Evolutionary conservation across 2,797 vertebrate genomes (phyloP).

Genomic region (Pangasius macronema): DNA sequence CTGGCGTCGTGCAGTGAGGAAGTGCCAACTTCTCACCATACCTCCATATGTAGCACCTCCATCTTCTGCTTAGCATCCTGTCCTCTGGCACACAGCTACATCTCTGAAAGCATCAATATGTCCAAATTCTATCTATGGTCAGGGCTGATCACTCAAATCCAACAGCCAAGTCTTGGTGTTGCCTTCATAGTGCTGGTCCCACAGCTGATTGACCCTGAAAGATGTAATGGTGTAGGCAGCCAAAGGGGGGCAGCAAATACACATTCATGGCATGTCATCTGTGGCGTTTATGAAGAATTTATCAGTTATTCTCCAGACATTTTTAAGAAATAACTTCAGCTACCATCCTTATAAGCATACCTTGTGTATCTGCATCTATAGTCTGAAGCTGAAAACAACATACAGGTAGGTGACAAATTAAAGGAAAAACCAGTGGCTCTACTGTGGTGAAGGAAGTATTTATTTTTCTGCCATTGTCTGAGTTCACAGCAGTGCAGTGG

Average conservation of each 20-base stretch:
- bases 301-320: background rate
- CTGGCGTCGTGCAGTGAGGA: constrained; percentile 10
- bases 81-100: background rate
- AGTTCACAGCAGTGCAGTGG: too few species aligned
- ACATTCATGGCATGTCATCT: background rate
- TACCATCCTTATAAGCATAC: background rate
- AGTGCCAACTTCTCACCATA: constrained; percentile 49
- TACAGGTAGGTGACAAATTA: background rate
- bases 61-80: background rate
- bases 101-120: background rate
- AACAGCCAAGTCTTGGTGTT: too few species aligned
- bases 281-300: background rate
- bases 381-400: background rate
- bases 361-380: background rate
- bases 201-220: background rate
- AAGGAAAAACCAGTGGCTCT: background rate
- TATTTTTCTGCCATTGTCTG: background rate
- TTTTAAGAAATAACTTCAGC: background rate
- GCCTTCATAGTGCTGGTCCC: background rate
- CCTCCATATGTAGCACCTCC: constrained; percentile 51
- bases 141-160: background rate
- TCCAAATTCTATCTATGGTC: background rate
- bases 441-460: background rate
- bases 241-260: constrained; percentile 48
- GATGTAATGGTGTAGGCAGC: constrained; percentile 1